phyloP scores from a whole-genome alignment of 2,888 invertebrate genomes.

The Selenia dentaria region DNA sequence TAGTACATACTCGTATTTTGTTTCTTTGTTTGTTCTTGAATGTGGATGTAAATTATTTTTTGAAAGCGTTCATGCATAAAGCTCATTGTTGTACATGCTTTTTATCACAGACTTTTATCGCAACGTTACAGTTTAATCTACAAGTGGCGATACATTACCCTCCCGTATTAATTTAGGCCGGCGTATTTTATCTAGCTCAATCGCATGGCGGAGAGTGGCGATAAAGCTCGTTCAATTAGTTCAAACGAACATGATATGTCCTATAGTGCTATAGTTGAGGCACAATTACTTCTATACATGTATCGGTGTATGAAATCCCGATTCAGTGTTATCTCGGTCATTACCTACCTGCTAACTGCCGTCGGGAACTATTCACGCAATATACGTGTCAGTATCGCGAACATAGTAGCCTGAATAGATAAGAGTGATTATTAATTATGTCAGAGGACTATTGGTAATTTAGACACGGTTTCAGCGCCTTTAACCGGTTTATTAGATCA shows the following conservation, averaged over 20 bases:
- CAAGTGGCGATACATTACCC: conserved; percentile 21
- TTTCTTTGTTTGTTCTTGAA: too few relatives aligned
- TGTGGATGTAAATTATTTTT: too few relatives aligned
- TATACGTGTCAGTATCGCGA: conserved; percentile 5
- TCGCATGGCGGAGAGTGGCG: conserved; percentile 14
- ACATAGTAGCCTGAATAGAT: conserved; percentile 7
- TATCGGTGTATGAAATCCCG: conserved; percentile 15
- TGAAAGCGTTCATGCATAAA: too few relatives aligned
- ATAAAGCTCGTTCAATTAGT: conserved; percentile 23
- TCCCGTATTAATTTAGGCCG: conserved; percentile 18
- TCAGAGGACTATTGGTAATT: conserved; percentile 5
- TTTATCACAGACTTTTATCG: conserved; percentile 20
- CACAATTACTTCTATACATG: conserved; percentile 15
- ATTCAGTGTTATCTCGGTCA: conserved; percentile 21
- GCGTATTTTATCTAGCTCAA: conserved; percentile 23
- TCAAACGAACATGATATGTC: conserved; percentile 12
- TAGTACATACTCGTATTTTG: too few relatives aligned
- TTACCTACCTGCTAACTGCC: conserved; percentile 26
- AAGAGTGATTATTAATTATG: conserved; percentile 8
- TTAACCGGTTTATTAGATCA: too few relatives aligned
- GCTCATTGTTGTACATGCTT: conserved; percentile 9
- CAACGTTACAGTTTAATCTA: conserved; percentile 23
- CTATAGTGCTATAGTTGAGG: conserved; percentile 3
- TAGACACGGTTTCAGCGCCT: conserved; percentile 1
- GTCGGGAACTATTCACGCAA: conserved; percentile 8